These are phyloP conservation scores for Uropsilus gracilis DNA, from an alignment of 2,113 vertebrate genomes.

Conservation along the genomic window DNA sequence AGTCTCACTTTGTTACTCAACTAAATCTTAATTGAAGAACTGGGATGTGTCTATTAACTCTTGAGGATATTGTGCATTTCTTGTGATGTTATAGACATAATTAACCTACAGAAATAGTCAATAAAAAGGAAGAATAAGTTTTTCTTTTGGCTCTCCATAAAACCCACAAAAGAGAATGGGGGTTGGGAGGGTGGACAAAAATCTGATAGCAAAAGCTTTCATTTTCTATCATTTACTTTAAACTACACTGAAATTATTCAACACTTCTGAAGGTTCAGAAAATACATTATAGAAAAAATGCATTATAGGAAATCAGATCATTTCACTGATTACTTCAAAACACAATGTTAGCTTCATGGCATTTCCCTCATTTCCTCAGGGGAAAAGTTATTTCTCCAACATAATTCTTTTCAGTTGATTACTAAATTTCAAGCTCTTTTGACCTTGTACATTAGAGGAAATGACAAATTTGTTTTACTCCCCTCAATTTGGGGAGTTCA, in stretches of 20 bases:
- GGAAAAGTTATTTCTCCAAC: conserved; percentile 41
- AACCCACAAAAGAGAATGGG: not conserved
- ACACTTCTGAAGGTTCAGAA: conserved; percentile 41
- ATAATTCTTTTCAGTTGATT: conserved; percentile 54
- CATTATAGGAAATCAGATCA: conserved; percentile 32
- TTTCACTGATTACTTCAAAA: conserved; percentile 32
- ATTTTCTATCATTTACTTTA: conserved; percentile 50
- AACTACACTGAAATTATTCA: conserved; percentile 31
- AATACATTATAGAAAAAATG: conserved; percentile 38
- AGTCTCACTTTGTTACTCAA: not conserved
- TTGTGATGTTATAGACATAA: not conserved
- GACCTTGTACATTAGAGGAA: conserved; percentile 32
- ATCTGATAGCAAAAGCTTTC: conserved; percentile 20
- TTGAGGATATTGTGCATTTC: not conserved
- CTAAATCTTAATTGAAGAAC: not conserved
- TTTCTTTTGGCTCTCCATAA: conserved; percentile 11
- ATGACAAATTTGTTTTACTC: not conserved
- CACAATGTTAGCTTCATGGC: not conserved
- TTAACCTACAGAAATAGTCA: not conserved
- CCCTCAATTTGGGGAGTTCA: not conserved
- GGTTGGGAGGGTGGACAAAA: not conserved
- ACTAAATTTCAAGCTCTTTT: conserved; percentile 54
- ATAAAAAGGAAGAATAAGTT: not conserved
- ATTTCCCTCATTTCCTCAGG: conserved; percentile 3
- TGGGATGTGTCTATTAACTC: not conserved